phyloP scores from a whole-genome alignment of 2,797 vertebrate species.

The Lindbergichthys nudifrons region DNA sequence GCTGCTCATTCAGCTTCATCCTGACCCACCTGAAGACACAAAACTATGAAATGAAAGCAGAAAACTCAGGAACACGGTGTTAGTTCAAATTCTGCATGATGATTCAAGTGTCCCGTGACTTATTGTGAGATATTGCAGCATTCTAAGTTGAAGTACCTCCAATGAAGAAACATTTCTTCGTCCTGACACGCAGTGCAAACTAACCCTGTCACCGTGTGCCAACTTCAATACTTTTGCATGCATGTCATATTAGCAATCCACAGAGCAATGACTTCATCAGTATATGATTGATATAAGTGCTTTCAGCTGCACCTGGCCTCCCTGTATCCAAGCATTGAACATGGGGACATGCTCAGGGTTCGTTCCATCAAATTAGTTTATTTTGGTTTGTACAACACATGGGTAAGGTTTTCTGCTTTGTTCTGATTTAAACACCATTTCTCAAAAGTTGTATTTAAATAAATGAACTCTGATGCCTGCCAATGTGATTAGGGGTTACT shows the following conservation, averaged over 20 bases:
- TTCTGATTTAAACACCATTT: background rate
- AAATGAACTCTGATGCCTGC: background rate
- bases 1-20: conserved; percentile 14
- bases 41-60: background rate
- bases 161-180: conserved; percentile 14
- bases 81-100: conserved; percentile 10
- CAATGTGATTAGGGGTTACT: background rate
- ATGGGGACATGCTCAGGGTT: conserved; percentile 13
- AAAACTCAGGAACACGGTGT: conserved; percentile 6
- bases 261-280: conserved; percentile 52
- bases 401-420: background rate
- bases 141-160: background rate
- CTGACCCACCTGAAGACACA: conserved; percentile 20
- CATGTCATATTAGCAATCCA: conserved; percentile 38
- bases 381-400: conserved; percentile 29
- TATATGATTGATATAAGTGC: conserved; percentile 52
- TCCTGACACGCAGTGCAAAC: conserved; percentile 8
- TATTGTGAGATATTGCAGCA: conserved; percentile 3
- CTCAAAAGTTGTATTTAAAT: background rate
- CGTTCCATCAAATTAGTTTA: conserved; percentile 38
- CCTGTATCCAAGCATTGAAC: conserved; percentile 31
- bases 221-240: conserved; percentile 32
- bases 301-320: conserved; percentile 59
- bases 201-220: conserved; percentile 29
- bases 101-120: conserved; percentile 20